phyloP scores from a whole-genome alignment of 2,888 invertebrate species.

The Lochmaea crataegi region DNA sequence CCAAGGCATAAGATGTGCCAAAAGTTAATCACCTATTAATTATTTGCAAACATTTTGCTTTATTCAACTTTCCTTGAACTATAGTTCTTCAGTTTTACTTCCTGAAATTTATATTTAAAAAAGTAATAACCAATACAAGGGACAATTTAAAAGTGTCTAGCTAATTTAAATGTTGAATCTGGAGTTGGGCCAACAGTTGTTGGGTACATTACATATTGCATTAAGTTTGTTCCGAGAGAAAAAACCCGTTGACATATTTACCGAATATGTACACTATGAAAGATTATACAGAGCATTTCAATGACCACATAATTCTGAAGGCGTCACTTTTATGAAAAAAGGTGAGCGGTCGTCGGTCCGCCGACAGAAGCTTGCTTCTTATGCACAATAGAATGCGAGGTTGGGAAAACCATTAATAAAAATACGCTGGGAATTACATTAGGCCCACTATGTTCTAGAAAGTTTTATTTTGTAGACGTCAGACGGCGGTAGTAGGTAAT shows the following conservation, averaged over 20 bases:
- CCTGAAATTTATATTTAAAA: not conserved
- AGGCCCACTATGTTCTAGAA: too few species aligned
- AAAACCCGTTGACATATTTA: not conserved
- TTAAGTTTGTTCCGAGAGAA: not conserved
- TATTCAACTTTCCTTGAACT: too few species aligned
- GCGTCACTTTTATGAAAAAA: too few species aligned
- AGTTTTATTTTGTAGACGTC: too few species aligned
- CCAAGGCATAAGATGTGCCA: not conserved
- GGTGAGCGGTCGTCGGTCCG: too few species aligned
- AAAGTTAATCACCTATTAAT: not conserved
- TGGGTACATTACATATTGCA: not conserved
- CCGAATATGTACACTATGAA: not conserved
- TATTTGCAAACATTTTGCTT: not conserved
- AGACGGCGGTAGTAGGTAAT: too few species aligned
- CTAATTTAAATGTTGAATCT: not conserved
- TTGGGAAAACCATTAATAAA: too few species aligned
- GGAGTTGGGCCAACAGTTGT: not conserved
- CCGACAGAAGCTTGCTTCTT: too few species aligned
- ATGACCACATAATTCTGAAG: too few species aligned
- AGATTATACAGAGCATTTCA: too few species aligned
- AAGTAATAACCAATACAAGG: not conserved
- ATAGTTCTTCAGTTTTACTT: not conserved
- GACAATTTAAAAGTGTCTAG: not conserved
- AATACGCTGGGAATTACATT: too few species aligned
- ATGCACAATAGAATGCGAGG: too few species aligned